Conservation (phyloP, 2,888 invertebrate species). For the Kuschelorhynchus macadamiae region DNA sequence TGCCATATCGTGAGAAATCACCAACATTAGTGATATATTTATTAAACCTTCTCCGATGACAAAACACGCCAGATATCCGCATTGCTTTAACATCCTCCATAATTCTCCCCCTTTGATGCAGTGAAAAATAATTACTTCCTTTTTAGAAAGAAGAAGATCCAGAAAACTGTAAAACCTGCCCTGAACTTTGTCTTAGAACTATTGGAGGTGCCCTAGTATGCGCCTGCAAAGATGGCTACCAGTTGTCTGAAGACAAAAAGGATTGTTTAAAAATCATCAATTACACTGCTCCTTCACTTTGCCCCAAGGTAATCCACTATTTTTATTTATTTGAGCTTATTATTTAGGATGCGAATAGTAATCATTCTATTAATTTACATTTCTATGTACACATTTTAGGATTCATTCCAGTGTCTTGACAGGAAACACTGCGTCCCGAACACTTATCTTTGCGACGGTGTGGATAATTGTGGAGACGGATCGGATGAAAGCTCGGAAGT, state of each 20-base stretch:
- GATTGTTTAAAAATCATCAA: slow-evolving; percentile 62
- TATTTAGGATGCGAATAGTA: no score
- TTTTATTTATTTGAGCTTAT: no score
- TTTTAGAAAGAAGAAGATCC: slow-evolving; percentile 36
- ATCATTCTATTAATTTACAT: no score
- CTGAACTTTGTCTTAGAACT: slow-evolving; percentile 79
- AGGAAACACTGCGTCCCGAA: slow-evolving; percentile 75
- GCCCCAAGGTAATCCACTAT: slow-evolving; percentile 56
- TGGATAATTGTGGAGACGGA: slow-evolving; percentile 81
- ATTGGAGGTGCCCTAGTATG: slow-evolving; percentile 73
- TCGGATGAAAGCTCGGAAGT: slow-evolving; percentile 79
- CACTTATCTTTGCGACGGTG: slow-evolving; percentile 81
- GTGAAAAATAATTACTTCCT: no score
- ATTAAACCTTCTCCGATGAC: no score
- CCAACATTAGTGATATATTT: no score
- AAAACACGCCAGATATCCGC: no score
- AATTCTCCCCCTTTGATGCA: no score
- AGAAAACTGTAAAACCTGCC: slow-evolving; percentile 70
- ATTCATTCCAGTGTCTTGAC: slow-evolving; percentile 63
- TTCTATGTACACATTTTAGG: no score
- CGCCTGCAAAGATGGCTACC: slow-evolving; percentile 76
- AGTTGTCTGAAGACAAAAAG: slow-evolving; percentile 62
- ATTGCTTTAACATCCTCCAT: no score
- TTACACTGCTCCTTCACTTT: slow-evolving; percentile 61
- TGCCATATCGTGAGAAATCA: no score